Conservation (phyloP, 1,140 invertebrate species). For the Mesaphorura yosii region DNA sequence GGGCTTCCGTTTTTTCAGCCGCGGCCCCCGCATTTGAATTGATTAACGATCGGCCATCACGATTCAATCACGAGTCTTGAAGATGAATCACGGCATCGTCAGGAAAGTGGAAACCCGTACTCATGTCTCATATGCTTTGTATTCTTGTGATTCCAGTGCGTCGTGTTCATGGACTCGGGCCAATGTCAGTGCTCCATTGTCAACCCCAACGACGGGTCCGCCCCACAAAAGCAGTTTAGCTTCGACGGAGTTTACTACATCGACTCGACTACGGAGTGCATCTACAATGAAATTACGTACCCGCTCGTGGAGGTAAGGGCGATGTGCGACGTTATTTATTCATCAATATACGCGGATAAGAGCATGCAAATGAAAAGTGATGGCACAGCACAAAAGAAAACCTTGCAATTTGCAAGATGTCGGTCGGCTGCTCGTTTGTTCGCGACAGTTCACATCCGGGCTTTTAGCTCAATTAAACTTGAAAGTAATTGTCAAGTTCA, state of each 20-base stretch:
- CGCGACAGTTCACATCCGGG: too few relatives aligned
- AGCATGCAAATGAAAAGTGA: neutral
- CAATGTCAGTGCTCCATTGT: conserved; percentile 46
- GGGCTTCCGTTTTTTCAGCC: neutral
- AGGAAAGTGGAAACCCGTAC: neutral
- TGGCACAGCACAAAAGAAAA: neutral
- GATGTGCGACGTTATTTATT: too few relatives aligned
- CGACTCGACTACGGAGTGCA: conserved; percentile 46
- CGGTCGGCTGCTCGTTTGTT: neutral
- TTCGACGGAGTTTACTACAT: conserved; percentile 51
- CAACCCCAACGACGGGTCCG: conserved; percentile 46
- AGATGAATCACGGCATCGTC: neutral
- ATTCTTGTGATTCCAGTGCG: conserved; percentile 45
- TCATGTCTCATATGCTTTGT: neutral
- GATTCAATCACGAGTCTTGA: neutral
- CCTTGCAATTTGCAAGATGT: neutral
- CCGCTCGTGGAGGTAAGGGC: conserved; percentile 52
- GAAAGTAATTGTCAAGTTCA: too few relatives aligned
- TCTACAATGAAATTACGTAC: conserved; percentile 56
- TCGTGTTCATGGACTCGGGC: conserved; percentile 55
- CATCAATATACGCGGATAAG: too few relatives aligned
- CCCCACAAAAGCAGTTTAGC: conserved; percentile 57
- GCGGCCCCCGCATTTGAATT: neutral
- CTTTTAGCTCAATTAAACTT: too few relatives aligned
- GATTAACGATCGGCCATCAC: neutral